Base-by-base conservation (phyloP, 92 coral and sea anemone genomes). In the Parazoanthus darwini region DNA sequence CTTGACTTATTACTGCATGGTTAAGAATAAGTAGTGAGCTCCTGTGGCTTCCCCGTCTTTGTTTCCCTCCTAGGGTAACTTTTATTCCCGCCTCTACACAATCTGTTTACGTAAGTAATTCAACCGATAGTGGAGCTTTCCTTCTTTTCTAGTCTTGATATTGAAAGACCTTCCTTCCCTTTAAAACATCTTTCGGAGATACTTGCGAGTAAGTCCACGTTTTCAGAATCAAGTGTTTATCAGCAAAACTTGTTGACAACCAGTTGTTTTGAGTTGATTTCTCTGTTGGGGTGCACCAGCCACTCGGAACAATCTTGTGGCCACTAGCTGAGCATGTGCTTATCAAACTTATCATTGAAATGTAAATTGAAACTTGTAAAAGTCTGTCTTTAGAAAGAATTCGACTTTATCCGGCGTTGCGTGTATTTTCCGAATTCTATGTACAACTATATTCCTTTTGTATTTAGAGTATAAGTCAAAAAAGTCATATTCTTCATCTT, bases 271-370 rank as follows among this genome's bases (percentile, higher is more conserved):
- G 77, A 73, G 37, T 11, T 73, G 5, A 13, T 15, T 25, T 29
- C 77, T 29, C 77, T 73, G 38, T 73, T 73, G 77, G 77, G 77
- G 77, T 73, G 77, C 77, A 73, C 42, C 77, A 73, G 16, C 42
- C 42, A 33, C 77, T 33, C 5, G 38, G 70, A 63, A 63, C 26
- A 63, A 22, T 22, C 70, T 20, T 4, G 8, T 22, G 26, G 70
- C 70, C 70, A 63, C 70, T 63, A 5, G 70, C 70, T 63, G 70
- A 63, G 26, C 70, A 20, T 63, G 8, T 63, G 70, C 66, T 58
- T 6, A 58, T 54, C 70, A 1, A 23, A 63, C 22, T 63, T 63
- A 63, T 22, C 70, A 63, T 23, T 20, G 70, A 3, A 4, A 63
- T 20, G 16, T 63, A 63, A 18, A 2, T 20, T 2, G 70, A 63